Base-by-base conservation (phyloP, 2,113 vertebrate species). In the Bucco capensis region DNA sequence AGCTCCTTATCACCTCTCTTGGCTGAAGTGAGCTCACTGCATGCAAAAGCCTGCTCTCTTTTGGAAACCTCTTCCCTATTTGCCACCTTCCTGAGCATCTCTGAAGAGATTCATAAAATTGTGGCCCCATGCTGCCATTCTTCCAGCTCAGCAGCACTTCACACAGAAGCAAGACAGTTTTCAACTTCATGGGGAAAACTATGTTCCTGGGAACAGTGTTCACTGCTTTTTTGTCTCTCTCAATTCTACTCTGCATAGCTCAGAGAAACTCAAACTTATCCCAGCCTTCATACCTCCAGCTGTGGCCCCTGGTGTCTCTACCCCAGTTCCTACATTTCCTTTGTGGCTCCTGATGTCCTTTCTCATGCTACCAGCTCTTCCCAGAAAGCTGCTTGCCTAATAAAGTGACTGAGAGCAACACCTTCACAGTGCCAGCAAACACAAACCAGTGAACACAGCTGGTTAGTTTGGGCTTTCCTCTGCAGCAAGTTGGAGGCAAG, bases 341-440 rank as follows among this genome's bases (percentile, higher is more conserved):
- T 84, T 89, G 71, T 86, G 57, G 62, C 35, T 35, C 56, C 72
- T 74, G 78, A 92, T 27, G 23, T 87, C 50, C 85, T 85, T 88
- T 66, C 86, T 71, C 35, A 58, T 6, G 53, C 69, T 86, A 88
- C 60, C 54, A 24, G 4, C 14, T 71, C 79, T 89, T 79, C 79
- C 53, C 50, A 86, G 35, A 46, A 92, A 90, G 33, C 54, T 58
- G 31, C 49, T 47, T 90, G 58, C 31, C 73, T 77, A 50, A 79
- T 53, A 67, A 69, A 77, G n/a, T 46, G 25, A 61, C 37, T 80
- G 75, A 71, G 37, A 46, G 64, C 49, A 81, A 69, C 16, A 47
- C 21, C 42, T 50, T 61, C 76, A 51, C 77, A 89, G 62, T 75
- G 73, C 77, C 88, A 88, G n/a, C n/a, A 94, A 92, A 87, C 78